Evolutionary conservation across 2,797 vertebrate genomes (phyloP), one percentile per base, ranked within the genome.

Genomic region (Thalassophryne amazonica): DNA sequence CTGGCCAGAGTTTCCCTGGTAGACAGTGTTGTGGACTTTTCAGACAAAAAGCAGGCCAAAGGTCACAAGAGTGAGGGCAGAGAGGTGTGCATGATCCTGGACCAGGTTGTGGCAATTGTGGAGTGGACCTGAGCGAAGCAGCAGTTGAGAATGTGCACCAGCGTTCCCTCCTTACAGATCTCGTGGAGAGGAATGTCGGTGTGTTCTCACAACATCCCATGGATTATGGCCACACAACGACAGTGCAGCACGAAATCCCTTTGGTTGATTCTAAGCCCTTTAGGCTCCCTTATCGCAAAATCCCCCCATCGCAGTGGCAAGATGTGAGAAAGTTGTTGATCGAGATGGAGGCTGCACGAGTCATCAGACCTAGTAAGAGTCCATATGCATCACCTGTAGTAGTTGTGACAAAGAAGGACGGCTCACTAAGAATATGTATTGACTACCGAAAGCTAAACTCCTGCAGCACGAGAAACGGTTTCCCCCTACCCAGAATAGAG

Each of bases 361-460:
- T 65, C 4, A 65, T 74, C 9, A 18, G 16, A 1, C 48, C 48
- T 1, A 75, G 61, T 17, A 61, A 59, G 11, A 66, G 61, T 15
- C 65, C 46, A 0, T 65, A 65, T 32, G 41, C 52, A 5, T 69
- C 55, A 1, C 49, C 32, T 1, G 24, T 58, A 3, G 51, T 74
- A 2, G 30, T 65, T 1, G 56, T 54, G 1, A 37, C 37, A 0
- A 69, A 69, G 32, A 69, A 61, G 18, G 42, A 69, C 50, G 56
- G 46, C 1, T 65, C 60, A 0, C 3, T 65, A 2, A 34, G 48
- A 14, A n/a, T 67, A 1, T 67, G 53, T 69, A n/a, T n/a, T 0
- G 42, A 70, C 9, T 59, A 74, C 5, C 30, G 36, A 4, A 67
- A 56, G 22, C 14, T 59, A 2, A 66, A 70, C 19, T 54, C 60